phyloP scores from a whole-genome alignment of 2,888 invertebrate species.

The Acleris holmiana region DNA sequence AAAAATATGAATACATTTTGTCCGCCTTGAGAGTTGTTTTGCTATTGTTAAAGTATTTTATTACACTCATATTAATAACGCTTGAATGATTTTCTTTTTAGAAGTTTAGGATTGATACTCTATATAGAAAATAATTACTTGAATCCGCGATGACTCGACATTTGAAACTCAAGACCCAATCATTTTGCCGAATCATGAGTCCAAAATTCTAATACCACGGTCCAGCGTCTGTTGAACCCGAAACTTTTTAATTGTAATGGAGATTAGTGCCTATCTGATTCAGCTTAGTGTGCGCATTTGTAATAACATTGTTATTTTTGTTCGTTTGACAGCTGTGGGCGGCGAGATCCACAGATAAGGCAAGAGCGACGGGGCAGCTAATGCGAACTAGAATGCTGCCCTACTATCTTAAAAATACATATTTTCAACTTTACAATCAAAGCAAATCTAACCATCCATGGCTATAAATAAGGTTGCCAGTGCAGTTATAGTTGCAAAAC shows the following conservation, averaged over 20 bases:
- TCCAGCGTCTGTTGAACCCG: conserved; percentile 60
- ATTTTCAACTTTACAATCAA: too few species aligned
- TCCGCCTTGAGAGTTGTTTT: conserved; percentile 40
- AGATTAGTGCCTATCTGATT: conserved; percentile 81
- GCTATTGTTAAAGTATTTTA: conserved; percentile 19
- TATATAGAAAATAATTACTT: too few species aligned
- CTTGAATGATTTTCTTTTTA: conserved; percentile 4
- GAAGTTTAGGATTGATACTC: neutral
- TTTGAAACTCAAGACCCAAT: conserved; percentile 4
- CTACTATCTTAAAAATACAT: too few species aligned
- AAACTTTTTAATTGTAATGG: conserved; percentile 81
- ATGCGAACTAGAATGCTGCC: conserved; percentile 50
- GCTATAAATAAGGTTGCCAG: too few species aligned
- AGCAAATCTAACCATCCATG: too few species aligned
- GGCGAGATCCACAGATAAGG: conserved; percentile 71
- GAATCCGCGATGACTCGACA: too few species aligned
- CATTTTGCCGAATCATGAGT: conserved; percentile 41
- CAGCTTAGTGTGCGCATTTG: conserved; percentile 72
- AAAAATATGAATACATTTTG: conserved; percentile 52
- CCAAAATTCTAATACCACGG: conserved; percentile 56
- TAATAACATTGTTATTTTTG: conserved; percentile 82
- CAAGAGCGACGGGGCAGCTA: conserved; percentile 55
- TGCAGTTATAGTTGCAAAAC: too few species aligned
- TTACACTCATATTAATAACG: conserved; percentile 9
- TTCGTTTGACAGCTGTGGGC: conserved; percentile 81